Evolutionary conservation across 37 sponge, comb jelly and placozoan species (phyloP).

Genomic region (Oopsacas minuta): DNA sequence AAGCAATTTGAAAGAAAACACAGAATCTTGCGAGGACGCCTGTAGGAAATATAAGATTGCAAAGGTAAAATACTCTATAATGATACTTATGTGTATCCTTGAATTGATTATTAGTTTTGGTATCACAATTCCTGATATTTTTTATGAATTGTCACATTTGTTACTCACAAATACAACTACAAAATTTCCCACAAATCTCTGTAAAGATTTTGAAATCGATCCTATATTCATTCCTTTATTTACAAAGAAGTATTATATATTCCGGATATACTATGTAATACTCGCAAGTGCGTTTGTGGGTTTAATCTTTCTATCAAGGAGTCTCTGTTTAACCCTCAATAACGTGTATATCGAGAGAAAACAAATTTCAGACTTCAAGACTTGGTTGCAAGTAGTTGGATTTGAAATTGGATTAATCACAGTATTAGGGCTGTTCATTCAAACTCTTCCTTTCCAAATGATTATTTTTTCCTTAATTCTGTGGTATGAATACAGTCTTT

Average conservation of each 20-base stretch:
- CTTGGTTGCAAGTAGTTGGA: neutral
- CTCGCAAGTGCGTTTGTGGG: neutral
- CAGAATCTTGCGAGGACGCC: neutral
- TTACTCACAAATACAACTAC: neutral
- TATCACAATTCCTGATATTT: neutral
- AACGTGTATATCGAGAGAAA: neutral
- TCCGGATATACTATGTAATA: neutral
- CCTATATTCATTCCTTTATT: neutral
- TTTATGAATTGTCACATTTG: neutral
- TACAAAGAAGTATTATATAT: neutral
- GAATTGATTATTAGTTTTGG: neutral
- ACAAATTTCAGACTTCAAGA: neutral
- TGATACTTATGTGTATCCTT: neutral
- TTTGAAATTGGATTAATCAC: neutral
- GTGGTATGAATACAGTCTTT: neutral
- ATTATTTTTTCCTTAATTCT: neutral
- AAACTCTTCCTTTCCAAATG: neutral
- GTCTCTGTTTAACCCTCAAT: neutral
- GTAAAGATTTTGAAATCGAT: neutral
- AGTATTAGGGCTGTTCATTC: neutral
- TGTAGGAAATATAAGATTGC: neutral
- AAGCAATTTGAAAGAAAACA: neutral
- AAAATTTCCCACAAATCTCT: neutral
- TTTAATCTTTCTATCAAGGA: neutral
- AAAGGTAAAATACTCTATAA: neutral